Evolutionary conservation across 1,140 invertebrate genomes (phyloP).

Genomic region (Akabosia matsudoensis): DNA sequence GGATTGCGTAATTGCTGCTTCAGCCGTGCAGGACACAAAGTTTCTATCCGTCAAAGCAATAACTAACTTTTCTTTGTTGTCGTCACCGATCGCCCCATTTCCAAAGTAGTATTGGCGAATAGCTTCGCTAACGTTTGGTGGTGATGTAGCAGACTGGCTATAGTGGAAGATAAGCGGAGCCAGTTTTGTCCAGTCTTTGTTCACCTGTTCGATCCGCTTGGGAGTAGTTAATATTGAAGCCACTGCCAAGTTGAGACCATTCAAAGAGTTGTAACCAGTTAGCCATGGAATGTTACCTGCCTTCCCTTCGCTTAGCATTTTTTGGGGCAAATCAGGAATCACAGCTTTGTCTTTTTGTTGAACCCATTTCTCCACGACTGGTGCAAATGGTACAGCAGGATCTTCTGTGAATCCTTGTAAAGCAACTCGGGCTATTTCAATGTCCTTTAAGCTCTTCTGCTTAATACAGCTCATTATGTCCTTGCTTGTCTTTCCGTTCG

Average conservation of each 20-base stretch:
- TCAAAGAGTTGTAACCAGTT: constrained; percentile 27
- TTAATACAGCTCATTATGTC: constrained; percentile 29
- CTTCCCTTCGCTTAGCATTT: constrained; percentile 12
- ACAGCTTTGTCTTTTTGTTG: constrained; percentile 25
- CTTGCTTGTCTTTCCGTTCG: not conserved
- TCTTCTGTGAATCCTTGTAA: constrained; percentile 31
- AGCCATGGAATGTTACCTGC: constrained; percentile 25
- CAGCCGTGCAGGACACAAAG: constrained; percentile 22
- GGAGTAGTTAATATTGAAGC: constrained; percentile 24
- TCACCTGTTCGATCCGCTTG: constrained; percentile 7
- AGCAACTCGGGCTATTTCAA: constrained; percentile 28
- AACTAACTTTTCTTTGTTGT: constrained; percentile 29
- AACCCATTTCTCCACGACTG: constrained; percentile 23
- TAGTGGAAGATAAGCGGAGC: constrained; percentile 25
- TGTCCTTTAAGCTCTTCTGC: constrained; percentile 13
- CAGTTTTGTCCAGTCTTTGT: constrained; percentile 31
- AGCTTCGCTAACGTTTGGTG: not conserved
- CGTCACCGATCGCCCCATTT: constrained; percentile 13
- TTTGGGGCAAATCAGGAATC: constrained; percentile 30
- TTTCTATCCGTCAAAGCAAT: constrained; percentile 28
- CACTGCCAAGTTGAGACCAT: constrained; percentile 29
- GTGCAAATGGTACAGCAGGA: constrained; percentile 27
- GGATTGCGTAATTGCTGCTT: constrained; percentile 19
- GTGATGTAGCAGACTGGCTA: not conserved
- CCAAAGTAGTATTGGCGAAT: constrained; percentile 32